Evolutionary conservation across 1,140 invertebrate species (phyloP), one percentile per base, ranked within the genome.

Genomic region (Bicyclus anynana): DNA sequence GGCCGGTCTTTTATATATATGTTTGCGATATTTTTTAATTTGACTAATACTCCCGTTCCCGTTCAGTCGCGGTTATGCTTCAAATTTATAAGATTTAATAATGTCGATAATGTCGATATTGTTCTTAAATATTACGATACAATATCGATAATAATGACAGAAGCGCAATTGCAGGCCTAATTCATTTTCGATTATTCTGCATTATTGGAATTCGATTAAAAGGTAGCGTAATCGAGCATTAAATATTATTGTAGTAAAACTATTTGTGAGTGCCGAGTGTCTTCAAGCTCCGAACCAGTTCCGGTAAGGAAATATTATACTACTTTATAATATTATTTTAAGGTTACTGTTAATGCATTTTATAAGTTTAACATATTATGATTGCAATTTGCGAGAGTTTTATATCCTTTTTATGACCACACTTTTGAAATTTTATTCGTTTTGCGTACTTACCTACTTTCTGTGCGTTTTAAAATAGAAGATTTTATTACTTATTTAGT

Each of bases 81-180:
- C n/a, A n/a, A n/a, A n/a, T n/a, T n/a, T n/a, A n/a, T n/a, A n/a
- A n/a, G n/a, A n/a, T n/a, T n/a, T n/a, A n/a, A n/a, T n/a, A n/a
- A n/a, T n/a, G n/a, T n/a, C n/a, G n/a, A n/a, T n/a, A n/a, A n/a
- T n/a, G n/a, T n/a, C n/a, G n/a, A n/a, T n/a, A n/a, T n/a, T n/a
- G n/a, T n/a, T n/a, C n/a, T n/a, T n/a, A n/a, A n/a, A n/a, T n/a
- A n/a, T n/a, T n/a, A n/a, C n/a, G n/a, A 62, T 68, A 60, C 69
- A 65, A 64, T 72, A 64, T 67, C 64, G 54, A 74, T 38, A 64
- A 49, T 62, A 57, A 58, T 54, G 46, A 51, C 29, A 54, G 54
- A 69, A 72, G 65, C 56, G 57, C 40, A 40, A 27, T 35, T 53
- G 42, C 33, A 50, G 44, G 13, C 17, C 47, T 29, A 67, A 68